These are phyloP conservation scores for Mesitornis unicolor DNA, from an alignment of 2,113 vertebrate species.

Conservation along the genomic window DNA sequence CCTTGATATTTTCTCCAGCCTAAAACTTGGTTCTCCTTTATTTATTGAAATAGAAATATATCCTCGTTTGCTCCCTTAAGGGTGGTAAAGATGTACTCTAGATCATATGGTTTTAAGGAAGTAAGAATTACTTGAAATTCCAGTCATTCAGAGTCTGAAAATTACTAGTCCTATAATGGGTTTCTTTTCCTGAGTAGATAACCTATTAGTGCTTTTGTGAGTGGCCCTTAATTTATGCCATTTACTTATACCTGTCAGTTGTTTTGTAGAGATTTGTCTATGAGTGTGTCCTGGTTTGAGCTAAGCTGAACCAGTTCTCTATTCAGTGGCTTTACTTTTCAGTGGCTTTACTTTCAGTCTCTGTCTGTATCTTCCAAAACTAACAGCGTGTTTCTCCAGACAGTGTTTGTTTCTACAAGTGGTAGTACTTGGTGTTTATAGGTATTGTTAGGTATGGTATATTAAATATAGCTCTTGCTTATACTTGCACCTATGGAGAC, in stretches of 20 bases:
- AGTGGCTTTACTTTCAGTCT: no score
- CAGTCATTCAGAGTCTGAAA: neutral
- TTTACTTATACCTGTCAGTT: neutral
- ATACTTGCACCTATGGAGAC: no score
- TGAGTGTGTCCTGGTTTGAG: no score
- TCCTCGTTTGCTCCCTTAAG: neutral
- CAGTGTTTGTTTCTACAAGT: no score
- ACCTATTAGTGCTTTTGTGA: neutral
- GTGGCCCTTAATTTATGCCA: neutral
- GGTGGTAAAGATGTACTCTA: neutral
- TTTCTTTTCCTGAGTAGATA: neutral
- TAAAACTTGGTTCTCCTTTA: neutral
- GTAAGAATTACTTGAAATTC: neutral
- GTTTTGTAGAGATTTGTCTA: neutral
- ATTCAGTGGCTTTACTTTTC: no score
- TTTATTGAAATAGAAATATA: neutral
- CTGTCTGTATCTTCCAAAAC: no score
- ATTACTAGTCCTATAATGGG: rapidly evolving
- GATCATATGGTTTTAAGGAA: neutral
- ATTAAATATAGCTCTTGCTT: no score
- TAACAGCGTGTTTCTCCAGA: no score
- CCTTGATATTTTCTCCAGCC: neutral
- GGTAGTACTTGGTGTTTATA: no score
- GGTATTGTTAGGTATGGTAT: no score
- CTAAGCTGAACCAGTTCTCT: no score